Base-by-base conservation (phyloP, 2,888 invertebrate species). In the Eilema griseolum region DNA sequence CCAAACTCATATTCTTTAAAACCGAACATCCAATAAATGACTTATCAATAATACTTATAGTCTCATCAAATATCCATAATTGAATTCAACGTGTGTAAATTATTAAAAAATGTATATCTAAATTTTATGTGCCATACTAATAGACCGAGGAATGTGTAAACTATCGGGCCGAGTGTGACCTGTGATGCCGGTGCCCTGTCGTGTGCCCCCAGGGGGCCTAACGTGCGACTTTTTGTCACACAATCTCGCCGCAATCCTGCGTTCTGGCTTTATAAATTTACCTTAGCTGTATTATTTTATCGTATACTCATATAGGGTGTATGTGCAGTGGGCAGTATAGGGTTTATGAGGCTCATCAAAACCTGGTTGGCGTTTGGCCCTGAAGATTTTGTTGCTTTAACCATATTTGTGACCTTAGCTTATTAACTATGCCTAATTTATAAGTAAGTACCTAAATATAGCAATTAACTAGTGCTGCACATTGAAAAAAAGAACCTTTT, bases 151-250 rank as follows among this genome's bases (percentile, higher is more conserved):
- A 76, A 83, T 83, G 85, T 83, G 84, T 85, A 83, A 84, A 83
- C 75, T 77, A 71, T 75, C 52, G 46, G 61, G 67, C 59, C 64
- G 73, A 68, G 78, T 78, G 83, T 75, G 83, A 76, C 75, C 74
- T 74, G 75, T 82, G 74, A 69, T 57, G 72, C 70, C 67, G 84
- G 74, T 83, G 80, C 79, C 89, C 85, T 80, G 85, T 87, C 73
- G 88, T 69, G 87, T 80, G 83, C 41, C 88, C 31, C 77, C 84
- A 79, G 90, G 91, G 85, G 81, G 85, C 79, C 81, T 67, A 71
- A 87, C 84, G 88, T 87, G 91, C 88, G 87, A 90, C 86, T 90
- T 90, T 91, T 91, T 90, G 86, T 86, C 87, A 83, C 26, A 66
- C 12, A 14, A 37, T 46, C 61, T 67, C 56, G 52, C 60, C 31